Evolutionary conservation across 2,797 vertebrate species (phyloP).

Genomic region (Squalus acanthias): DNA sequence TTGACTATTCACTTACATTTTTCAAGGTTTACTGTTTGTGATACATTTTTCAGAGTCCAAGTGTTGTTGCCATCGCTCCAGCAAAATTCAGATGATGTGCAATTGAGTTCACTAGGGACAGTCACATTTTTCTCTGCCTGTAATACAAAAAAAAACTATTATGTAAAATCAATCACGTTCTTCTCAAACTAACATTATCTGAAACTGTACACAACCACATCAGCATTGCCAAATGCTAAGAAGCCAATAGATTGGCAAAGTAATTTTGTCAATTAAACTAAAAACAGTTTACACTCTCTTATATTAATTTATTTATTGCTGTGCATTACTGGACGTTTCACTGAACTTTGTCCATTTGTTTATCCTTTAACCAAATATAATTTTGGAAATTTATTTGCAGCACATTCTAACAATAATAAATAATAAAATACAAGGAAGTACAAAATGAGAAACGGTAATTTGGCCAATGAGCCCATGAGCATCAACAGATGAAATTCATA

Average conservation of each 20-base stretch:
- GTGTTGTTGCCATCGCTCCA: slow-evolving; percentile 60
- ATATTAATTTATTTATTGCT: background rate
- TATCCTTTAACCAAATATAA: too few species aligned
- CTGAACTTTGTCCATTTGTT: too few species aligned
- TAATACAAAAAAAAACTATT: slow-evolving; percentile 26
- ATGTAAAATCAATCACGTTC: background rate
- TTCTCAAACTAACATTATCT: background rate
- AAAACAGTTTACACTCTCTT: background rate
- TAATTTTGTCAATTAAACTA: background rate
- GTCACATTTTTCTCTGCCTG: slow-evolving; percentile 67
- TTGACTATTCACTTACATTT: slow-evolving; percentile 71
- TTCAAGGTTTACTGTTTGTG: slow-evolving; percentile 52
- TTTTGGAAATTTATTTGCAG: too few species aligned
- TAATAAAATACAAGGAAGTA: too few species aligned
- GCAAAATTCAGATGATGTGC: slow-evolving; percentile 60
- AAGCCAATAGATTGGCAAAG: background rate
- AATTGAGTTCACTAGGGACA: slow-evolving; percentile 58
- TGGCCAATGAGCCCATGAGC: too few species aligned
- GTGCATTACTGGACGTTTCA: too few species aligned
- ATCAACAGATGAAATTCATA: too few species aligned
- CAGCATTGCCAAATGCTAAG: background rate
- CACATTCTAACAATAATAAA: too few species aligned
- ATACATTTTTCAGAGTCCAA: slow-evolving; percentile 65
- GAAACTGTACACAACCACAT: background rate
- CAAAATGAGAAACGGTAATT: too few species aligned